phyloP scores from a whole-genome alignment of 1,140 invertebrate genomes.

The Pomacea maculata region DNA sequence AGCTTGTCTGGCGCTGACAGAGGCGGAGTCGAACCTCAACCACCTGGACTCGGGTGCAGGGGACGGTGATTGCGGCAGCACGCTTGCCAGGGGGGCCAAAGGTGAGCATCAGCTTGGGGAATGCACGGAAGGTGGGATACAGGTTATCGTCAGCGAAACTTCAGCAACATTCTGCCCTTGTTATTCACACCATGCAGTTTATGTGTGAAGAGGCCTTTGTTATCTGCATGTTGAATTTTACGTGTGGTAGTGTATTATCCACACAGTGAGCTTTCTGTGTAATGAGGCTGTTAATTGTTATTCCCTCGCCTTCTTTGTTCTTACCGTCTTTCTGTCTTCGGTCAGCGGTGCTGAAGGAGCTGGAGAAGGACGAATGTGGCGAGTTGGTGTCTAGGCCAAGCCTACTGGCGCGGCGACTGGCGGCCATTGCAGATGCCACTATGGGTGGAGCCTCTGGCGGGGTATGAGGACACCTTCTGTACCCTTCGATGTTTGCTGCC shows the following conservation, averaged over 20 bases:
- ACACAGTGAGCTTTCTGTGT: too few species aligned
- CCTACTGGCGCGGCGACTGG: slow-evolving; percentile 43
- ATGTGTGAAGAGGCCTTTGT: too few species aligned
- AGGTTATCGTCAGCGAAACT: too few species aligned
- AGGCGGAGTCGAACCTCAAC: slow-evolving; percentile 74
- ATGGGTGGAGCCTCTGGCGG: slow-evolving; percentile 64
- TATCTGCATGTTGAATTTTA: too few species aligned
- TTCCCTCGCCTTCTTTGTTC: neutral
- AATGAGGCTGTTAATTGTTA: neutral
- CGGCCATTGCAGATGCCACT: slow-evolving; percentile 50
- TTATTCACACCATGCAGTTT: too few species aligned
- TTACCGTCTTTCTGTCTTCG: neutral
- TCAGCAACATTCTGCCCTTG: too few species aligned
- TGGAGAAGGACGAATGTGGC: slow-evolving; percentile 38
- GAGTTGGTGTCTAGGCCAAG: slow-evolving; percentile 37
- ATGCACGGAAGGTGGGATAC: too few species aligned
- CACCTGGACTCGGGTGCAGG: slow-evolving; percentile 79
- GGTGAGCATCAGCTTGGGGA: slow-evolving; percentile 46
- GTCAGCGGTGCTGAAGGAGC: slow-evolving; percentile 38
- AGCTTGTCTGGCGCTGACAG: slow-evolving; percentile 68
- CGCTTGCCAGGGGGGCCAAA: slow-evolving; percentile 73
- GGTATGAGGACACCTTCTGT: slow-evolving; percentile 33
- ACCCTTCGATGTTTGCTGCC: neutral
- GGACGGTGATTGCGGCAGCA: slow-evolving; percentile 84
- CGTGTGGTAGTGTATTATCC: too few species aligned